Evolutionary conservation across 2,888 invertebrate genomes (phyloP).

Genomic region (Ennomos erosarius): DNA sequence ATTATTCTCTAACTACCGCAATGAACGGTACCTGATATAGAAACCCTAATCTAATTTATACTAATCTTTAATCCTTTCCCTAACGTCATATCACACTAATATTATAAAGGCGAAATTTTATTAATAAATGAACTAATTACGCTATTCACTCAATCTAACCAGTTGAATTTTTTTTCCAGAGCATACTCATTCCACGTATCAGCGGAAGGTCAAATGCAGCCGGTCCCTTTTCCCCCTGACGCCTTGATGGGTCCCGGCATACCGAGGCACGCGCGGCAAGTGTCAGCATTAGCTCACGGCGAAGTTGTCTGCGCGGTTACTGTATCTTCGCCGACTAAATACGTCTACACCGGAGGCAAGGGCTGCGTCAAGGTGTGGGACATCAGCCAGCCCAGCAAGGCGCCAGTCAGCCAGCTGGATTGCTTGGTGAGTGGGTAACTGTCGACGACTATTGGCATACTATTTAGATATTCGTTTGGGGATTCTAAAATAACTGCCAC

Average conservation of each 20-base stretch:
- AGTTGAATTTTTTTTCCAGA: slow-evolving; percentile 73
- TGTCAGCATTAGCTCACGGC: slow-evolving; percentile 96
- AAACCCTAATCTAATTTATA: too few species aligned
- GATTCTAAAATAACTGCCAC: slow-evolving; percentile 12
- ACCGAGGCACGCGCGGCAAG: slow-evolving; percentile 96
- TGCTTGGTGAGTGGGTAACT: slow-evolving; percentile 91
- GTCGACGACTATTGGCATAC: slow-evolving; percentile 59
- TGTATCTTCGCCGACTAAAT: slow-evolving; percentile 96
- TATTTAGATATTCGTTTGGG: slow-evolving; percentile 24
- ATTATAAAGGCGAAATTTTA: too few species aligned
- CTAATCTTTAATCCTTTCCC: background rate
- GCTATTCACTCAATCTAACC: too few species aligned
- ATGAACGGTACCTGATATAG: too few species aligned
- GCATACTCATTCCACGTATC: slow-evolving; percentile 98
- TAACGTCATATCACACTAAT: background rate
- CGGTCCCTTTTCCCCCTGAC: slow-evolving; percentile 97
- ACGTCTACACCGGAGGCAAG: slow-evolving; percentile 98
- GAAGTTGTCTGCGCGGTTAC: slow-evolving; percentile 99
- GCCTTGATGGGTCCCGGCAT: slow-evolving; percentile 97
- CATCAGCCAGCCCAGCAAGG: slow-evolving; percentile 95
- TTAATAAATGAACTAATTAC: too few species aligned
- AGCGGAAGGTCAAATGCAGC: slow-evolving; percentile 95
- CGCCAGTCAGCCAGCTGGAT: slow-evolving; percentile 95
- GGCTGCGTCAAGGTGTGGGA: slow-evolving; percentile 99
- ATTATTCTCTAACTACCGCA: too few species aligned